Evolutionary conservation across 2,888 invertebrate genomes (phyloP), one percentile per base, ranked within the genome.

Genomic region (Hydriomena furcata): DNA sequence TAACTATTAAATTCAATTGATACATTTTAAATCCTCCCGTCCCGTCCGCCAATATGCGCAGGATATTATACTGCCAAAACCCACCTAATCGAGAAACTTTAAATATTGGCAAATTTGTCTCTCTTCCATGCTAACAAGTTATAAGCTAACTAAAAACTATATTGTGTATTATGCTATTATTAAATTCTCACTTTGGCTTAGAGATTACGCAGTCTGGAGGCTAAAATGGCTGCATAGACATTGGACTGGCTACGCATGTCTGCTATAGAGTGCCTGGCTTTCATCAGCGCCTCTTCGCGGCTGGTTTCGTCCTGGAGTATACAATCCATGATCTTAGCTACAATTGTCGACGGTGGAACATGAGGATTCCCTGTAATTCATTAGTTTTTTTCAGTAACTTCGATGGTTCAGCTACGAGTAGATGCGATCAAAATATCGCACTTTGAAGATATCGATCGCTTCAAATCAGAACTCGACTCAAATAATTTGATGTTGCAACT

Each of bases 281-380:
- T 84, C 63, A 76, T 71, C 37, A 82, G 61, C 5, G 85, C 84
- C 64, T 88, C 82, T 63, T 89, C 87, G 40, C 87, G 91, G 61
- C 90, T 88, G 13, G 86, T 88, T 58, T 93, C 92, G 66, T 92
- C 92, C 61, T 92, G 90, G 57, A 93, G 86, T 59, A 93, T 92
- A 49, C 94, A 92, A 62, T 95, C 93, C 92, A 95, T 94, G 67
- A 95, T 95, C 79, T 95, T 95, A 80, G 94, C 94, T 78, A 95
- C 95, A 87, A 95, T 95, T 81, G 93, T 93, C 71, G 95, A 95
- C 54, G 95, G 95, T 79, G 93, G 94, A 91, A 93, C 92, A 91
- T 94, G 94, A 53, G 94, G 94, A 84, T 94, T 94, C 80, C 94
- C 95, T 94, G 84, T 30, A 81, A 82, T 36, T 2, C 23, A 4